phyloP scores from a whole-genome alignment of 2,797 vertebrate species.

The Alcedo quadribrachys region DNA sequence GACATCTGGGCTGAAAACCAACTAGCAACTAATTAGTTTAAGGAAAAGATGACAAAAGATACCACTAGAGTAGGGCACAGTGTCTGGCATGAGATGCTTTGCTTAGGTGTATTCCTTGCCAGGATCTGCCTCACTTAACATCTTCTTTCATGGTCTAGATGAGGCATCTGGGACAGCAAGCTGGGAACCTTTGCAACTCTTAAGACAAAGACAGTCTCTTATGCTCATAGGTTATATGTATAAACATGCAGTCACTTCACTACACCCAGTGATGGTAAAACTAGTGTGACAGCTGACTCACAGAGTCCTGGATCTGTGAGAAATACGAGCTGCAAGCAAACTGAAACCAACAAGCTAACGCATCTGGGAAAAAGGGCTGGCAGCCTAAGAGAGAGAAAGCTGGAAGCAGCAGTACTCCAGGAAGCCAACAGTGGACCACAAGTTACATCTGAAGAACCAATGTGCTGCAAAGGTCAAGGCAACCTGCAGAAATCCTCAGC shows the following conservation, averaged over 20 bases:
- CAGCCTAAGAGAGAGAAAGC: background rate
- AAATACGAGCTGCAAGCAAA: background rate
- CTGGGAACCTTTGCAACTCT: background rate
- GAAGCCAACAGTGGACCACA: slow-evolving; percentile 32
- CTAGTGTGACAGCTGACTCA: slow-evolving; percentile 1
- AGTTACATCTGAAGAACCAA: slow-evolving; percentile 4
- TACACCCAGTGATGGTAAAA: background rate
- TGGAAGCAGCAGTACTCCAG: slow-evolving; percentile 11
- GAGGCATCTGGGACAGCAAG: background rate
- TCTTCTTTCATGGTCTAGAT: background rate
- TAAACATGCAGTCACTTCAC: background rate
- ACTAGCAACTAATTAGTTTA: background rate
- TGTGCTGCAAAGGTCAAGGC: slow-evolving; percentile 39
- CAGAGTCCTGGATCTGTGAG: background rate
- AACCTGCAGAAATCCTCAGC: slow-evolving; percentile 16
- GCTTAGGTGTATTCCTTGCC: background rate
- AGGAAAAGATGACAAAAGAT: slow-evolving; percentile 10
- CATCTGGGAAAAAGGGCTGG: background rate
- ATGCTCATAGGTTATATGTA: background rate
- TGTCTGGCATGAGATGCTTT: background rate
- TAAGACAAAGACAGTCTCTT: background rate
- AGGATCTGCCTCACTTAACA: background rate
- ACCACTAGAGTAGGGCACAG: background rate
- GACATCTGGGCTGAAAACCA: slow-evolving; percentile 42
- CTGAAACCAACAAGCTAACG: background rate